phyloP scores from a whole-genome alignment of 2,888 invertebrate species.

The Thera britannica region DNA sequence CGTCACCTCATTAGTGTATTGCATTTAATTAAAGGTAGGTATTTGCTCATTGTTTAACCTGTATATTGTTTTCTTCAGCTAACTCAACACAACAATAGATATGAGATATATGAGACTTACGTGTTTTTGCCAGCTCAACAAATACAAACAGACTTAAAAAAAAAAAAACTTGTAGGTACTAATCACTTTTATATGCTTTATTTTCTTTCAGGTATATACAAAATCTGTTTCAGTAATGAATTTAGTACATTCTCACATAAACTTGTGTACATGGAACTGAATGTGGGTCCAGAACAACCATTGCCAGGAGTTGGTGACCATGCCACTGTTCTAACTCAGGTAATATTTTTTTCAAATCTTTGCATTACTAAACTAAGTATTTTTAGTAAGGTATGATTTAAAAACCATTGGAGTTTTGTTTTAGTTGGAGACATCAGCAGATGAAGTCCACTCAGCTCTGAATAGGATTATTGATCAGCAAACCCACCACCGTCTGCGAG shows the following conservation, averaged over 20 bases:
- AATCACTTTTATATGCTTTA: neutral
- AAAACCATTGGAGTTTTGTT: constrained; percentile 17
- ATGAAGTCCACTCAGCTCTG: constrained; percentile 95
- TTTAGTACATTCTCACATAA: constrained; percentile 99
- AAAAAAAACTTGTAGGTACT: too few species aligned
- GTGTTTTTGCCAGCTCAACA: neutral
- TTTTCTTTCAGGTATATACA: constrained; percentile 88
- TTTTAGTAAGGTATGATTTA: neutral
- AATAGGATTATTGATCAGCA: constrained; percentile 96
- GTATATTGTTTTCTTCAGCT: too few species aligned
- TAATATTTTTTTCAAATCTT: constrained; percentile 55
- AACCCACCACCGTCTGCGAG: constrained; percentile 97
- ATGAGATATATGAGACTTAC: neutral
- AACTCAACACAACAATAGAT: neutral
- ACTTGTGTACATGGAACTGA: constrained; percentile 98
- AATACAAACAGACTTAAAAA: neutral
- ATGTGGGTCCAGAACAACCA: constrained; percentile 96
- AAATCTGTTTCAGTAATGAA: constrained; percentile 98
- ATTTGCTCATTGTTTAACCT: too few species aligned
- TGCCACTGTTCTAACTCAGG: constrained; percentile 96
- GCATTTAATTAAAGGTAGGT: too few species aligned
- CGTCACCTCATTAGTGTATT: neutral
- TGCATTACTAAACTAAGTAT: neutral
- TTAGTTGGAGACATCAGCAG: constrained; percentile 97
- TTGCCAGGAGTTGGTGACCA: constrained; percentile 94